Conservation (phyloP, 1,140 invertebrate species). For the Octopus bimaculoides region DNA sequence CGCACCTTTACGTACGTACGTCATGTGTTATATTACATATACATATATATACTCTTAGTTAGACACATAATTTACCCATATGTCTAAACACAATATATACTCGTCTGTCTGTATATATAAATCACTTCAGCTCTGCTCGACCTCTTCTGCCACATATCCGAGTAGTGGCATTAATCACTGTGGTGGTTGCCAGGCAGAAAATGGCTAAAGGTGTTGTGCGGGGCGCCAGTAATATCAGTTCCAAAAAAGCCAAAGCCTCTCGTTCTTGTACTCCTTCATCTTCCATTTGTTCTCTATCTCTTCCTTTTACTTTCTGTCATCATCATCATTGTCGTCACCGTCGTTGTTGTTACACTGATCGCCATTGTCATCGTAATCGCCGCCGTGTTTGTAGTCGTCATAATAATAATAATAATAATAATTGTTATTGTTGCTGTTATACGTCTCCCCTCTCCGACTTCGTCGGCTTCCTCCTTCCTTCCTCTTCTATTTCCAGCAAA, state of each 20-base stretch:
- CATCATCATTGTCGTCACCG: too few relatives aligned
- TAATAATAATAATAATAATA: neutral
- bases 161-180: neutral
- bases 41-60: too few relatives aligned
- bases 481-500: too few relatives aligned
- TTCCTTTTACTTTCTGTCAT: too few relatives aligned
- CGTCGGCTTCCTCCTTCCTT: too few relatives aligned
- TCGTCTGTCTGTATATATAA: too few relatives aligned
- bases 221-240: neutral
- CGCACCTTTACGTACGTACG: too few relatives aligned
- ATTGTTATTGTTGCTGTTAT: neutral
- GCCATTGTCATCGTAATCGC: neutral
- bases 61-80: too few relatives aligned
- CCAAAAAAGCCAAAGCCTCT: neutral
- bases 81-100: too few relatives aligned
- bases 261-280: neutral
- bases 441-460: too few relatives aligned
- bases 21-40: too few relatives aligned
- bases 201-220: neutral
- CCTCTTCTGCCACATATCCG: neutral
- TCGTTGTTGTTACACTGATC: neutral
- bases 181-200: constrained; percentile 14
- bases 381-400: neutral
- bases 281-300: neutral
- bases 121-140: too few relatives aligned